Conservation (phyloP, 2,888 invertebrate species). For the Galerucella pusilla region DNA sequence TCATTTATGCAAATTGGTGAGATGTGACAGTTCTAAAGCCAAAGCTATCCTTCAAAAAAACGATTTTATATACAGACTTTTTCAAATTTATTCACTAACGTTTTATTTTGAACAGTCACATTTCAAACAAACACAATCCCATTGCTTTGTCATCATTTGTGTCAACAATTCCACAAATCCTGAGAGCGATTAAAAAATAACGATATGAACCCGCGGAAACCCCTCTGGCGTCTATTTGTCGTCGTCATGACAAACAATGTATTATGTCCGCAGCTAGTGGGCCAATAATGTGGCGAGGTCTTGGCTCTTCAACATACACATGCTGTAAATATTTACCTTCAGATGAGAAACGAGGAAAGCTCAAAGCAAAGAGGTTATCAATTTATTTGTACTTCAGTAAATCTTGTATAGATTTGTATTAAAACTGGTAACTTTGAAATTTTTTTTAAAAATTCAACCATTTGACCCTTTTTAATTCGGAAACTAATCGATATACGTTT, state of each 20-base stretch:
- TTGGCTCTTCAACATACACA: constrained; percentile 2
- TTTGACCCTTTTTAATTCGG: background rate
- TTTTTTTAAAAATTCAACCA: background rate
- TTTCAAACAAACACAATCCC: no score
- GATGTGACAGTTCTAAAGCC: no score
- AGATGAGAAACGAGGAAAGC: background rate
- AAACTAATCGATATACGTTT: background rate
- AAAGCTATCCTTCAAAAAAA: no score
- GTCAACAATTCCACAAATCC: no score
- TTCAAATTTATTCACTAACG: no score
- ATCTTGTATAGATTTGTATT: no score
- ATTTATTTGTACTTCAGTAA: background rate
- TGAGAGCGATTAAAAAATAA: background rate
- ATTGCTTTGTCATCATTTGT: no score
- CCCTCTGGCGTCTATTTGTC: background rate
- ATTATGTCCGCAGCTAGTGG: background rate
- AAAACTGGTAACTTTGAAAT: no score
- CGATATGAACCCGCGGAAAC: background rate
- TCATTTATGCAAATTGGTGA: no score
- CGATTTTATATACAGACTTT: no score
- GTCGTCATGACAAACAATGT: constrained; percentile 1
- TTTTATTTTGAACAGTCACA: no score
- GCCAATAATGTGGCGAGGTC: background rate
- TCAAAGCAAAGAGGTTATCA: background rate
- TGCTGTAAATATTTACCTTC: constrained; percentile 9